Evolutionary conservation across 2,888 invertebrate genomes (phyloP), one percentile per base, ranked within the genome.

Genomic region (Eustalomyia histrio): DNA sequence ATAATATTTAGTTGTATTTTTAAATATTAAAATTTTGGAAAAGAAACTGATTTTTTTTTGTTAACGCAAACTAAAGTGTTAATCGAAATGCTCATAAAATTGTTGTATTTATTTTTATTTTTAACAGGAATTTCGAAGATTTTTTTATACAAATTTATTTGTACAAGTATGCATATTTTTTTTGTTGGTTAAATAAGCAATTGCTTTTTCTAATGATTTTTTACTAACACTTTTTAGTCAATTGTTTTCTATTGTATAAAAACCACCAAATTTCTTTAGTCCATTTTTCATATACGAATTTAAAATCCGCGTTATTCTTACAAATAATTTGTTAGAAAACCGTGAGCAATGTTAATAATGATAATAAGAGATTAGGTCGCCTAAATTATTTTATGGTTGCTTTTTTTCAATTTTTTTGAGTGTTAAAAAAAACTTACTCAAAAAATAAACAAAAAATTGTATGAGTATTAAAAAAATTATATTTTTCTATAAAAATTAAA

Each of bases 31-130:
- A 55, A 55, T 18, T 16, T 58, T 55, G 21, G 12, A 39, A 39
- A 39, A 12, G 8, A 3, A 2, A 39, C 39, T 39, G 10, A 39
- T 5, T 47, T 47, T 8, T 57, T 18, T 65, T 52, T 47, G 43
- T 18, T 12, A 53, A 12, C 29, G 16, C 6, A 29, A 57, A 33
- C 24, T 29, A 57, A 29, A 52, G 68, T 74, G 83, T 74, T 80
- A 83, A 80, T 83, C 78, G 60, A 83, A 78, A 60, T 75, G 65
- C 83, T 75, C 78, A 74, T 80, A 78, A 67, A 74, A 57, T 67
- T 52, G 67, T 24, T 55, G 55, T 17, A 43, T 47, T 57, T 53
- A 14, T 61, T 43, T 61, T 61, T 35, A 2, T n/a, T 43, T 50
- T 18, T 16, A 29, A 55, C 43, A 35, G 4, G 47, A 47, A 12